A percentile compares a stretch with the other conserved stretches of the same genome.
These are phyloP conservation scores for Protophormia terraenovae DNA, from an alignment of 2,888 invertebrate genomes.

Conservation along the genomic window DNA sequence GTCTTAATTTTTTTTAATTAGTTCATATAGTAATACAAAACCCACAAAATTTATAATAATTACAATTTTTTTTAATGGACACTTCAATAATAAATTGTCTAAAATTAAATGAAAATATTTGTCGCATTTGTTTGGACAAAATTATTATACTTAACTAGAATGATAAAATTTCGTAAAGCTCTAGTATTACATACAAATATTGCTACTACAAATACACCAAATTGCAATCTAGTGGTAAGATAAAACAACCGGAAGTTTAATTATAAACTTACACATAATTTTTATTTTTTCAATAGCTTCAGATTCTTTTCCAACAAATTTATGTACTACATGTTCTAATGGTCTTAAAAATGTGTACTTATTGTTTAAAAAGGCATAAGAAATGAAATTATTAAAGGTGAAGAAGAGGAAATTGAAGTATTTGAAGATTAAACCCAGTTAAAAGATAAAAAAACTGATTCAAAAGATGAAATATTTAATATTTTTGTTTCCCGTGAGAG, in stretches of 20 bases:
- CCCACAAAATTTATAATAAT: too few relatives aligned
- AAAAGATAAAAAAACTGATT: too few relatives aligned
- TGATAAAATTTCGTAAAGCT: not conserved
- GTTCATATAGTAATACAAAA: too few relatives aligned
- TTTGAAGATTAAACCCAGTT: too few relatives aligned
- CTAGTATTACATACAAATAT: constrained; percentile 26
- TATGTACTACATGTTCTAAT: constrained; percentile 23
- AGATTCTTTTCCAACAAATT: constrained; percentile 18
- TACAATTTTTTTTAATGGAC: too few relatives aligned
- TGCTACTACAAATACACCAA: constrained; percentile 51
- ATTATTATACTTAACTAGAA: constrained; percentile 20
- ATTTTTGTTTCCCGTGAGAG: too few relatives aligned
- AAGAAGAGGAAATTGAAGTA: too few relatives aligned
- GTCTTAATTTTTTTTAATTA: too few relatives aligned
- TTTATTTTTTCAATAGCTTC: not conserved
- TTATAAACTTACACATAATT: not conserved
- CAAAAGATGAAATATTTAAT: too few relatives aligned
- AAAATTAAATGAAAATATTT: not conserved
- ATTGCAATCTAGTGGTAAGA: constrained; percentile 10
- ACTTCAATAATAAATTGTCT: not conserved
- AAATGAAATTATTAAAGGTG: too few relatives aligned
- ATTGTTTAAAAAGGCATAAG: constrained; percentile 44
- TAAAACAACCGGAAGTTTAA: not conserved
- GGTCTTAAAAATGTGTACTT: constrained; percentile 28
- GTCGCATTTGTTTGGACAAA: constrained; percentile 24